These are phyloP conservation scores for Galago senegalensis DNA, from an alignment of 2,797 vertebrate species.

Conservation along the genomic window DNA sequence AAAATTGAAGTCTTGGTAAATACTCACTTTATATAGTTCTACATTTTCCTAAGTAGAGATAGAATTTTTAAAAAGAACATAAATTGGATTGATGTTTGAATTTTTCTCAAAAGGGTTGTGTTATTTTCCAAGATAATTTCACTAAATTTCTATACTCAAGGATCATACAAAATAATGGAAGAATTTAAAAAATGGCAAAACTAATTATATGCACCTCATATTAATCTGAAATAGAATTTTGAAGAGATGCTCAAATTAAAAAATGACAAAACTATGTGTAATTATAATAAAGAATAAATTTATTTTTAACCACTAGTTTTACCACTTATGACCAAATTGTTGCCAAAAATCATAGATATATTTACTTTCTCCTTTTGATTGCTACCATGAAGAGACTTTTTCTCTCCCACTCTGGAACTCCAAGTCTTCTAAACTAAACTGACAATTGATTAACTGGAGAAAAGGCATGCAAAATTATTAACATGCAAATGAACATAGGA, in stretches of 20 bases:
- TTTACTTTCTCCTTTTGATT: background rate
- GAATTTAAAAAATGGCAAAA: no score
- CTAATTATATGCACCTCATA: no score
- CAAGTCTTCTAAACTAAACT: background rate
- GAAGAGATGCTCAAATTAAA: background rate
- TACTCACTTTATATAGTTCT: background rate
- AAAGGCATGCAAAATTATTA: background rate
- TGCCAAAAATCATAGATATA: background rate
- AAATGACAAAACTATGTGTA: background rate
- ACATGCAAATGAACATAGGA: background rate
- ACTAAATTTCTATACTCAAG: background rate
- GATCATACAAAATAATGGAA: background rate
- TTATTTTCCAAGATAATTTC: background rate
- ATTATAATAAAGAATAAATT: background rate
- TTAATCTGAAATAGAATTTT: no score
- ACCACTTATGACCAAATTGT: background rate
- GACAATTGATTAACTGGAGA: background rate
- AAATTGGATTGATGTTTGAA: background rate
- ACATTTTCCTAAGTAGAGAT: background rate
- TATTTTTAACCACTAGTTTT: background rate
- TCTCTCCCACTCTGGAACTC: background rate
- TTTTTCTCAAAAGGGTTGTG: background rate
- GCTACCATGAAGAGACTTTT: background rate
- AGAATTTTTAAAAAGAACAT: background rate
- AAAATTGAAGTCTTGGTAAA: background rate